Conservation (phyloP, 2,797 vertebrate species). For the Anisognathus igniventris region DNA sequence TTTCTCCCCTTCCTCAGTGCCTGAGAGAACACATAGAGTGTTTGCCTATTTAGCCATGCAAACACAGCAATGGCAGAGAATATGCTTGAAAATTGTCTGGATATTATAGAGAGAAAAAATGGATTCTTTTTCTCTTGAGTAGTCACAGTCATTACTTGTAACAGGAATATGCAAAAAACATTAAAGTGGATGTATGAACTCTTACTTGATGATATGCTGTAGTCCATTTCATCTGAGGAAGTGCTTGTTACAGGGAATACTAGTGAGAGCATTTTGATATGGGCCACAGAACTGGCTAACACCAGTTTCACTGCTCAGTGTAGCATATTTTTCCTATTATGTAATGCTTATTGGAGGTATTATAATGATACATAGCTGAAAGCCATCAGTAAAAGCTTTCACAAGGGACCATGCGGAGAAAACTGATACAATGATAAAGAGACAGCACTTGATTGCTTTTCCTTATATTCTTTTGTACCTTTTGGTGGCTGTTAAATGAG, state of each 20-base stretch:
- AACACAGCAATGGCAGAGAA: background rate
- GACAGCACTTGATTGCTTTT: slow-evolving; percentile 41
- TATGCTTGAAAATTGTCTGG: background rate
- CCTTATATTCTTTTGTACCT: background rate
- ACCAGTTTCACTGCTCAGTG: slow-evolving; percentile 4
- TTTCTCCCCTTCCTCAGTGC: background rate
- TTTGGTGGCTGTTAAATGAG: background rate
- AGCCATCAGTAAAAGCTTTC: slow-evolving; percentile 37
- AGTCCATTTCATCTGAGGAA: slow-evolving; percentile 44
- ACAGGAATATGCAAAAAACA: slow-evolving; percentile 25
- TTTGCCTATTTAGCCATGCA: background rate
- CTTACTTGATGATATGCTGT: background rate
- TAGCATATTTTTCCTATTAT: slow-evolving; percentile 41
- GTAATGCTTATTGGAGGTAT: slow-evolving; percentile 28
- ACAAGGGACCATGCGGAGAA: background rate
- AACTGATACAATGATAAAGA: slow-evolving; percentile 55
- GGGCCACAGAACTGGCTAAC: slow-evolving; percentile 8
- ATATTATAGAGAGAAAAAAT: background rate
- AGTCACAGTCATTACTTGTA: background rate
- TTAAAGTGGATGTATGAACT: slow-evolving; percentile 36
- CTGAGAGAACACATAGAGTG: background rate
- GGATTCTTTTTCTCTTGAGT: background rate
- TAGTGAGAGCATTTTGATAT: slow-evolving; percentile 6
- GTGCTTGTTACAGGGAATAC: slow-evolving; percentile 23
- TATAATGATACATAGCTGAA: slow-evolving; percentile 48